Evolutionary conservation across 2,113 vertebrate genomes (phyloP).

Genomic region (Oreamnos americanus): DNA sequence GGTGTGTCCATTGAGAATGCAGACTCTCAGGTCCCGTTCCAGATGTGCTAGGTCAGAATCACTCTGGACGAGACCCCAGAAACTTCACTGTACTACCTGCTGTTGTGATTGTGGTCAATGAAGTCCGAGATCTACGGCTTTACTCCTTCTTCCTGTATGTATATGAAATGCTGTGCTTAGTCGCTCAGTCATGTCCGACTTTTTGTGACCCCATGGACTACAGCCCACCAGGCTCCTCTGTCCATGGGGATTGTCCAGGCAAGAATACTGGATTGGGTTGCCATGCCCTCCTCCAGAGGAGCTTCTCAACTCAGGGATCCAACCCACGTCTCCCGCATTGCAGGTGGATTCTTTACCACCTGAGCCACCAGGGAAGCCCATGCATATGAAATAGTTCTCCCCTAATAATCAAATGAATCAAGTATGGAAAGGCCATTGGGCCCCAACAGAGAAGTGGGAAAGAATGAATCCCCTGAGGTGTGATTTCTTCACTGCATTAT

Average conservation of each 20-base stretch:
- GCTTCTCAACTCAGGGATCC: neutral
- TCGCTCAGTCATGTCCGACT: rapidly evolving
- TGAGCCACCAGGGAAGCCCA: neutral
- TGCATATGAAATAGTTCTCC: neutral
- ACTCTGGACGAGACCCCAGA: neutral
- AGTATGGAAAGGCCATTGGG: neutral
- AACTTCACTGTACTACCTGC: too few species aligned
- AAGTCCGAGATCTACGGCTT: neutral
- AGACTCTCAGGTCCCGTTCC: neutral
- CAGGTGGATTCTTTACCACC: neutral
- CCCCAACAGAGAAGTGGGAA: neutral
- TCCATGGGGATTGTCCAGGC: neutral
- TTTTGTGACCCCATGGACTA: neutral
- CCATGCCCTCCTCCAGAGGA: neutral
- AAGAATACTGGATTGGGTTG: neutral
- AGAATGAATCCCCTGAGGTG: neutral
- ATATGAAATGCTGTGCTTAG: neutral
- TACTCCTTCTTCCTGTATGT: neutral
- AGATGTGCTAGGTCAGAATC: neutral
- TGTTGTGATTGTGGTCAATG: neutral
- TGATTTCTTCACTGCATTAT: neutral
- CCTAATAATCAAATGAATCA: neutral
- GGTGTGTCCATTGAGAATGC: neutral
- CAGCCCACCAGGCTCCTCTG: neutral
- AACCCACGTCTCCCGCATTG: neutral